Percentiles rank a stretch among this genome's conserved stretches.
These are phyloP conservation scores for Distichodus sexfasciatus DNA, from an alignment of 2,797 vertebrate species.

Conservation along the genomic window DNA sequence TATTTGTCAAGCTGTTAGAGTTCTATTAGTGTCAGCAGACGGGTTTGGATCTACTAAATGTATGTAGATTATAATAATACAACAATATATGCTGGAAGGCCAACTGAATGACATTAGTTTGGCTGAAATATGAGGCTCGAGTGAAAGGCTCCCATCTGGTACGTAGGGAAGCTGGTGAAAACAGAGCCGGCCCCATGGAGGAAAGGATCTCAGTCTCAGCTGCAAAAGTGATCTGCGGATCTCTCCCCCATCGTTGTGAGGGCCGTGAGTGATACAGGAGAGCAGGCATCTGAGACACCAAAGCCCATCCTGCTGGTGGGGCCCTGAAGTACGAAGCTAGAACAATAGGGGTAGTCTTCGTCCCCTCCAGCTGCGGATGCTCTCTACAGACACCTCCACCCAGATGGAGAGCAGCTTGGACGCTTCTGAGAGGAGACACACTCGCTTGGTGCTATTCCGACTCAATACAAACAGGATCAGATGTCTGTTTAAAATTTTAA, in stretches of 20 bases:
- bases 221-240: slow-evolving; percentile 62
- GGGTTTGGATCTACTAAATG: too few species aligned
- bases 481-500: background rate
- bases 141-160: slow-evolving; percentile 37
- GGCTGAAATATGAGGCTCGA: slow-evolving; percentile 9
- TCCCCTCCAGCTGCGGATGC: slow-evolving; percentile 29
- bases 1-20: too few species aligned
- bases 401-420: slow-evolving; percentile 38
- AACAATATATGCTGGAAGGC: too few species aligned
- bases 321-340: slow-evolving; percentile 55
- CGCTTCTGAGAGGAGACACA: slow-evolving; percentile 24
- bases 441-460: background rate
- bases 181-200: slow-evolving; percentile 42
- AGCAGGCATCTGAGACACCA: slow-evolving; percentile 64
- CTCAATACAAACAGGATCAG: background rate
- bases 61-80: too few species aligned
- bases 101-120: background rate
- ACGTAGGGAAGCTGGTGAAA: slow-evolving; percentile 12
- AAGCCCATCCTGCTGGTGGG: slow-evolving; percentile 62
- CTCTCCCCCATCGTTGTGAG: slow-evolving; percentile 52
- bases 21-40: too few species aligned
- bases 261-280: slow-evolving; percentile 46
- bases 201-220: slow-evolving; percentile 58
- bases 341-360: slow-evolving; percentile 65
- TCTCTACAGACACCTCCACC: slow-evolving; percentile 34